A percentile compares a stretch with the other conserved stretches of the same genome.
phyloP scores from a whole-genome alignment of 2,797 vertebrate species.

The Gambelia wislizenii region DNA sequence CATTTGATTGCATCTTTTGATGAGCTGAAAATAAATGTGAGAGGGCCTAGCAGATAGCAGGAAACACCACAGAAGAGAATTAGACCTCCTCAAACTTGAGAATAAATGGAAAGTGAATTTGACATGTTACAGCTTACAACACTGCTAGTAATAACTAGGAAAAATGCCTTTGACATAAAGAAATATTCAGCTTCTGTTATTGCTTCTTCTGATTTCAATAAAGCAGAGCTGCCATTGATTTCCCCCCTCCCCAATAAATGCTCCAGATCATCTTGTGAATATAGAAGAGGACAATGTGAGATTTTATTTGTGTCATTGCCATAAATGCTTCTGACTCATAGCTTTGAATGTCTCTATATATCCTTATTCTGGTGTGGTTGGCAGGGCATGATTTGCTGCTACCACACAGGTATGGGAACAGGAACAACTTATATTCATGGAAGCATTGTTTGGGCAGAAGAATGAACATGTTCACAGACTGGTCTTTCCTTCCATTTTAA shows the following conservation, averaged over 20 bases:
- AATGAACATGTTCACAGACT: no score
- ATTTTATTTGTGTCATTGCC: not conserved
- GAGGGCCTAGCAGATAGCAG: not conserved
- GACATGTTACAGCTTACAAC: slow-evolving; percentile 41
- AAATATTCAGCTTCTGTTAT: slow-evolving; percentile 15
- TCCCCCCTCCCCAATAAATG: not conserved
- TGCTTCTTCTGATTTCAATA: slow-evolving; percentile 43
- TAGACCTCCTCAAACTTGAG: not conserved
- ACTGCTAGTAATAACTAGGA: slow-evolving; percentile 30
- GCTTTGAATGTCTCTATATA: not conserved
- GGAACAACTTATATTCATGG: not conserved
- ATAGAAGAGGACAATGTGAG: slow-evolving; percentile 18
- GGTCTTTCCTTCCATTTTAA: no score
- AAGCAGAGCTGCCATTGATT: slow-evolving; percentile 1
- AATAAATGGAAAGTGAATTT: slow-evolving; percentile 39
- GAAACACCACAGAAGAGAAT: not conserved
- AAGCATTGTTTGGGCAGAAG: no score
- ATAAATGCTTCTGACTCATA: not conserved
- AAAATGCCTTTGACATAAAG: slow-evolving; percentile 32
- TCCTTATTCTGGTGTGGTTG: not conserved
- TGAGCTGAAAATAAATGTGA: slow-evolving; percentile 1
- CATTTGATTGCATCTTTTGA: slow-evolving; percentile 1
- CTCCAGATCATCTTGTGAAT: slow-evolving; percentile 20
- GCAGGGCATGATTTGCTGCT: not conserved
- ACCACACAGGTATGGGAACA: not conserved